Evolutionary conservation across 2,797 vertebrate genomes (phyloP).

Genomic region (Liasis olivaceus): DNA sequence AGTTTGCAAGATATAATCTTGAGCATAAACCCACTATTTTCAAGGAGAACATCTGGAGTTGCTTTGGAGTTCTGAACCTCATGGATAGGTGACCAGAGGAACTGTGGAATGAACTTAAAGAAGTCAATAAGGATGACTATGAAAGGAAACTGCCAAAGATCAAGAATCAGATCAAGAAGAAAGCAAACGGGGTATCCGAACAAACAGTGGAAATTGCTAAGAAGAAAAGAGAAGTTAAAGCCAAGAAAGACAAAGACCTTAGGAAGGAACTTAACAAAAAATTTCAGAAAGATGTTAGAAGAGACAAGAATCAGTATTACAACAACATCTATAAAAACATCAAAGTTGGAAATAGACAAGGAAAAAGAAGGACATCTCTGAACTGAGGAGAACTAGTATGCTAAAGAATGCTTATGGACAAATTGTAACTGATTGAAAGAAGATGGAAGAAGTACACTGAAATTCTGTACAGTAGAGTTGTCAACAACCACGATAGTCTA

Average conservation of each 20-base stretch:
- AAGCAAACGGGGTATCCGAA: neutral
- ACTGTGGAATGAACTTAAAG: neutral
- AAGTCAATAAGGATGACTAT: neutral
- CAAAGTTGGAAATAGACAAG: neutral
- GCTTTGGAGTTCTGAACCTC: neutral
- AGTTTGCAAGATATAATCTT: neutral
- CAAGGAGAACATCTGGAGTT: neutral
- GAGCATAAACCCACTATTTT: neutral
- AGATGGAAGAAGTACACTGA: neutral
- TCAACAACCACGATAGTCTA: neutral
- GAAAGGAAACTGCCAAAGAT: neutral
- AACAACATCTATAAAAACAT: neutral
- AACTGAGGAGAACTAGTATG: neutral
- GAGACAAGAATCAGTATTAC: neutral
- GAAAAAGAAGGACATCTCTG: neutral
- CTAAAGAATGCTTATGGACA: neutral
- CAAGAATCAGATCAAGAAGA: neutral
- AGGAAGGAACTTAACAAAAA: neutral
- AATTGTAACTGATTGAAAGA: neutral
- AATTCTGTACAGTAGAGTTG: neutral
- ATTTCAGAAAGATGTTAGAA: neutral
- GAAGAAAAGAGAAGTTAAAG: neutral
- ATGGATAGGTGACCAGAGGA: neutral
- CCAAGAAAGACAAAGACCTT: neutral
- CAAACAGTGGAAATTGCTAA: neutral